Conservation (phyloP, 1,140 invertebrate genomes). For the Xylocopa sonorina region DNA sequence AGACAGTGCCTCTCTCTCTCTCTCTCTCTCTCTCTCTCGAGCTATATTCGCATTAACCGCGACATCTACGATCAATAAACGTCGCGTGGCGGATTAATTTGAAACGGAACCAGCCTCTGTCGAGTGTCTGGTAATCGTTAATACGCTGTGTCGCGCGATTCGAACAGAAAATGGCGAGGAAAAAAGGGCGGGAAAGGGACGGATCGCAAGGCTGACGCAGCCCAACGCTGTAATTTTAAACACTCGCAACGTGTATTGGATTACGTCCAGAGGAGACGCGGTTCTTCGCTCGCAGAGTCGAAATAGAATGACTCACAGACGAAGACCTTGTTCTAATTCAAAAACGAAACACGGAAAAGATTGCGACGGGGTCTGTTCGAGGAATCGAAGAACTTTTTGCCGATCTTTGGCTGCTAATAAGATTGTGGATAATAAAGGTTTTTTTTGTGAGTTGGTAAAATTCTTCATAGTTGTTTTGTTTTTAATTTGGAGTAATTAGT, state of each 20-base stretch:
- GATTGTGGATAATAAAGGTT: slow-evolving; percentile 23
- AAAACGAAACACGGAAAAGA: slow-evolving; percentile 57
- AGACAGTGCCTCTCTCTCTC: background rate
- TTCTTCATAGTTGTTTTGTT: no score
- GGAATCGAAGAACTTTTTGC: no score
- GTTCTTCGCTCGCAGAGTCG: slow-evolving; percentile 57
- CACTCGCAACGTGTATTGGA: slow-evolving; percentile 51
- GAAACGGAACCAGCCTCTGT: background rate
- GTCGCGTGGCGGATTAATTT: background rate
- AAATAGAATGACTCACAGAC: slow-evolving; percentile 67
- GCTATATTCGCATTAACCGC: background rate
- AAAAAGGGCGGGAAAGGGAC: no score
- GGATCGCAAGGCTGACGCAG: no score
- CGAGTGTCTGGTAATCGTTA: no score
- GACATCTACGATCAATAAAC: slow-evolving; percentile 3
- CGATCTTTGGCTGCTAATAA: slow-evolving; percentile 16
- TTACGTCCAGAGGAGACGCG: slow-evolving; percentile 47
- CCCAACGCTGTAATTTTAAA: slow-evolving; percentile 39
- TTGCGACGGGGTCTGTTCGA: no score
- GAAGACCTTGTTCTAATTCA: slow-evolving; percentile 68
- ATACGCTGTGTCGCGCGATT: background rate
- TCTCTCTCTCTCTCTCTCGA: no score
- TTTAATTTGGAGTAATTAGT: no score
- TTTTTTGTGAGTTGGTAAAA: no score
- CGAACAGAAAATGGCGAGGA: no score